A percentile compares a stretch with the other conserved stretches of the same genome.
Evolutionary conservation across 2,113 vertebrate species (phyloP).

Genomic region (Mesitornis unicolor): DNA sequence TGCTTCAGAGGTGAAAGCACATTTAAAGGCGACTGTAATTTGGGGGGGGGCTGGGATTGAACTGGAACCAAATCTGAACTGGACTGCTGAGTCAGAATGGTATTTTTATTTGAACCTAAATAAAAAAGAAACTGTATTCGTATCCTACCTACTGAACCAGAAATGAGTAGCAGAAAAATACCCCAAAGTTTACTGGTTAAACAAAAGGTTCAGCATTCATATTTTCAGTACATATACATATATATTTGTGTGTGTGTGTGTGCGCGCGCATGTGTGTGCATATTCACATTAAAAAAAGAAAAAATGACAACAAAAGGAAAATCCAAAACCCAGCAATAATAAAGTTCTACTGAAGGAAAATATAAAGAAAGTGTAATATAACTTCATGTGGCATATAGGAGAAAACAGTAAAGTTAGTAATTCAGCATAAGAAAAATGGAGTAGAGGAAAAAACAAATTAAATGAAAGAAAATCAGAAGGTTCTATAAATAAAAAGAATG

Average conservation of each 20-base stretch:
- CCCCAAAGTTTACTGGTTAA: neutral
- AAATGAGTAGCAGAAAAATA: neutral
- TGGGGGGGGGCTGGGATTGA: neutral
- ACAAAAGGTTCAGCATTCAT: neutral
- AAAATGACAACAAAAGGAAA: neutral
- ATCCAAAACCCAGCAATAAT: neutral
- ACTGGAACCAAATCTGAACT: neutral
- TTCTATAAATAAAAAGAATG: neutral
- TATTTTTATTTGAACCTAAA: neutral
- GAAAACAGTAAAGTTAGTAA: neutral
- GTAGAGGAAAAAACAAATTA: neutral
- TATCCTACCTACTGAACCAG: neutral
- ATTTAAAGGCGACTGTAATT: neutral
- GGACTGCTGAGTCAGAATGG: neutral
- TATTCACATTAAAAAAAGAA: neutral
- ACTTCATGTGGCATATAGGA: neutral
- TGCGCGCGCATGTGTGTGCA: too few relatives aligned
- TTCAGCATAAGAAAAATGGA: neutral
- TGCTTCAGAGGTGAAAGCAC: neutral
- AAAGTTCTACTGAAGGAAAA: neutral
- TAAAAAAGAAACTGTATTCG: neutral
- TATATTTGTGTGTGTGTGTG: fast-evolving
- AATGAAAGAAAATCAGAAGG: neutral
- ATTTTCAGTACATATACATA: neutral
- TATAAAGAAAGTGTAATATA: neutral